Evolutionary conservation across 2,888 invertebrate genomes (phyloP).

Genomic region (Dioctria linearis): DNA sequence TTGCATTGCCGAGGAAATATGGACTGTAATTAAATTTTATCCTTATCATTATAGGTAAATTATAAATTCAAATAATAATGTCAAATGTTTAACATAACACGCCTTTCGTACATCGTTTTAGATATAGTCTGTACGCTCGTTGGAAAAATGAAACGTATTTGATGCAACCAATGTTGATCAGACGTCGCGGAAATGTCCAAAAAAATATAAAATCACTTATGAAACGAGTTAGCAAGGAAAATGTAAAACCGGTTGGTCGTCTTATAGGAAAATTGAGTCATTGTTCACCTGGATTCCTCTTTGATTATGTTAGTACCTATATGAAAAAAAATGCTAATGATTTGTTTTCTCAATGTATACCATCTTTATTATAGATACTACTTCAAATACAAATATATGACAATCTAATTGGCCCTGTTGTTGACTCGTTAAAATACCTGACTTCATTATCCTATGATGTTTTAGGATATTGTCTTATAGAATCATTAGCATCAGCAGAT

Average conservation of each 20-base stretch:
- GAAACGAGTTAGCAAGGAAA: conserved; percentile 98
- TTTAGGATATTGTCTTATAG: conserved; percentile 94
- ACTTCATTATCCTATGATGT: conserved; percentile 97
- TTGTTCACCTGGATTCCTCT: conserved; percentile 94
- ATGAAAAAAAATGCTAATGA: neutral
- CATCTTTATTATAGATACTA: conserved; percentile 72
- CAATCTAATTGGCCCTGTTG: conserved; percentile 95
- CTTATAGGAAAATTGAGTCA: conserved; percentile 97
- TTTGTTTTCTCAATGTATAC: neutral
- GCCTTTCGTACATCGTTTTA: conserved; percentile 64
- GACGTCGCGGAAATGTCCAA: conserved; percentile 88
- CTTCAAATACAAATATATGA: conserved; percentile 93
- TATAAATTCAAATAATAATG: neutral
- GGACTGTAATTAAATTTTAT: conserved; percentile 88
- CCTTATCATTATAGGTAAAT: conserved; percentile 82
- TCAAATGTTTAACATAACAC: neutral
- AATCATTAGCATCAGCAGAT: conserved; percentile 87
- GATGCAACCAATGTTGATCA: conserved; percentile 86
- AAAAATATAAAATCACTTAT: conserved; percentile 96
- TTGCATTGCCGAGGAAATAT: conserved; percentile 96
- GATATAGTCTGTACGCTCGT: conserved; percentile 91
- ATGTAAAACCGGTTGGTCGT: conserved; percentile 96
- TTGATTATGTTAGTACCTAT: conserved; percentile 85
- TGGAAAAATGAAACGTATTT: conserved; percentile 95
- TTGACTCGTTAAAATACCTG: conserved; percentile 97